Percentiles rank a stretch among this genome's conserved stretches.
These are phyloP conservation scores for Aythya baeri DNA, from an alignment of 2,113 vertebrate genomes.

Conservation along the genomic window DNA sequence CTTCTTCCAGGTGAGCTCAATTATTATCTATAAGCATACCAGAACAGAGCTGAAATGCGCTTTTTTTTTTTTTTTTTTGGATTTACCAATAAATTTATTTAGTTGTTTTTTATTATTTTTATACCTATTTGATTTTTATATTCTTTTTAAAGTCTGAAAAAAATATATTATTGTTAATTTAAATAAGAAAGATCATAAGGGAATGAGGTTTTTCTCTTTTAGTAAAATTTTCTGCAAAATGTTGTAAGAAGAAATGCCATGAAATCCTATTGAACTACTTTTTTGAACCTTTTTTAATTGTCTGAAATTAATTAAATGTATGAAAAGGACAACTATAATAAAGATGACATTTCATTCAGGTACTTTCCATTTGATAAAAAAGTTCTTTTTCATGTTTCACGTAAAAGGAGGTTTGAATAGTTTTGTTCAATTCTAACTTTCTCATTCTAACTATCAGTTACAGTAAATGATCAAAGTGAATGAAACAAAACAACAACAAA, in stretches of 20 bases:
- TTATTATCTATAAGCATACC: conserved; percentile 42
- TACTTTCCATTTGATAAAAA: not conserved
- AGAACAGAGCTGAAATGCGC: not conserved
- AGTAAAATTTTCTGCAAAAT: not conserved
- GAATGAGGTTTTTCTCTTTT: not conserved
- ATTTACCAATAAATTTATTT: conserved; percentile 32
- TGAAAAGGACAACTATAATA: not conserved
- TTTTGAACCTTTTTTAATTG: not conserved
- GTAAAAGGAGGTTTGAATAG: not conserved
- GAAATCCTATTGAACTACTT: not conserved
- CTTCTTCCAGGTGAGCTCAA: conserved; percentile 55
- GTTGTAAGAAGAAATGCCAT: not conserved
- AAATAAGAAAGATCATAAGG: not conserved
- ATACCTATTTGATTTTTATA: not conserved
- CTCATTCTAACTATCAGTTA: not conserved
- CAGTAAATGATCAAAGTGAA: not conserved
- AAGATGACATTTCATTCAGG: not conserved
- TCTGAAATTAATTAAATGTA: not conserved
- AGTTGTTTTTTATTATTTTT: conserved; percentile 56
- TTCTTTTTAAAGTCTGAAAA: not conserved
- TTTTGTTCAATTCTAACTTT: not conserved
- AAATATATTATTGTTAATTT: not conserved
- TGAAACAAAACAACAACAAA: fast-evolving
- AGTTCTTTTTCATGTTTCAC: not conserved
- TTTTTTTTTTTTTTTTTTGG: conserved; percentile 39